Percentiles rank a stretch among this genome's conserved stretches.
Conservation (phyloP, 2,113 vertebrate species). For the Martes martes region DNA sequence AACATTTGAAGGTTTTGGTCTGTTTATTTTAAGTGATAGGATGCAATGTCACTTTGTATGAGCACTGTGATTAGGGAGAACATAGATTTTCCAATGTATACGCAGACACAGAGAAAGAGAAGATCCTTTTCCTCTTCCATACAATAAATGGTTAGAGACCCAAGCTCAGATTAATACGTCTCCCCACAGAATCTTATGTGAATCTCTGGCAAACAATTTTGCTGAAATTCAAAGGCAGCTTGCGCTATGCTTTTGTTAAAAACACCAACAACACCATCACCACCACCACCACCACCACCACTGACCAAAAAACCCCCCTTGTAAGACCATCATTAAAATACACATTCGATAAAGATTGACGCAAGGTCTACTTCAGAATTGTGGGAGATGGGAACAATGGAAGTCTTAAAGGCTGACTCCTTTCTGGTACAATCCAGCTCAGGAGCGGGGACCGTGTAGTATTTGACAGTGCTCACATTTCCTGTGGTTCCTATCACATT, state of each 20-base stretch:
- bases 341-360: constrained; percentile 35
- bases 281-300: background rate
- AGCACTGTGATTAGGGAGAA: background rate
- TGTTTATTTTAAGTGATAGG: background rate
- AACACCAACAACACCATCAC: background rate
- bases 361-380: constrained; percentile 54
- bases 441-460: constrained; percentile 30
- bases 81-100: background rate
- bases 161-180: background rate
- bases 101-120: background rate
- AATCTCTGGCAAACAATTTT: constrained; percentile 48
- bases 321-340: constrained; percentile 53
- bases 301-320: background rate
- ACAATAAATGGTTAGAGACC: constrained; percentile 13
- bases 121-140: background rate
- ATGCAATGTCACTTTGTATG: background rate
- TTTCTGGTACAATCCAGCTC: constrained; percentile 44
- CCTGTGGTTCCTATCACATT: constrained; percentile 58
- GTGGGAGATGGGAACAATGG: constrained; percentile 63
- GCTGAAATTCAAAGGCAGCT: constrained; percentile 53
- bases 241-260: constrained; percentile 50
- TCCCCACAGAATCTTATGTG: background rate
- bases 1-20: background rate
- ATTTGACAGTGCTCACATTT: constrained; percentile 65
- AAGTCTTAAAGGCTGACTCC: constrained; percentile 51